Percentiles rank a stretch among this genome's conserved stretches.
Conservation (phyloP, 2,113 vertebrate species). For the Andinoacara biseriatus region DNA sequence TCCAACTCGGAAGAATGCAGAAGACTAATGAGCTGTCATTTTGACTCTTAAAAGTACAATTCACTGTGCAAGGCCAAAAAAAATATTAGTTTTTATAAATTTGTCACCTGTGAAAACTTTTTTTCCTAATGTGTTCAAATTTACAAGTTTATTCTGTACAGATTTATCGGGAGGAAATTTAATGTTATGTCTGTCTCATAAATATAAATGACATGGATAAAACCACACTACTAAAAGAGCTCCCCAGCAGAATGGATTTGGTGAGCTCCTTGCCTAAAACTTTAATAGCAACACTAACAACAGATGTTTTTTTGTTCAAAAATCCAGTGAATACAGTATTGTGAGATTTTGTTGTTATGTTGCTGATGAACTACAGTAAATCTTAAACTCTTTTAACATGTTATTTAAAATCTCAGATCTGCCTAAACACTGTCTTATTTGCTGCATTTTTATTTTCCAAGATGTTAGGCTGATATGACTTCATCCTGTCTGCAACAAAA, state of each 20-base stretch:
- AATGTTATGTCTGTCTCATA: neutral
- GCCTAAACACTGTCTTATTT: neutral
- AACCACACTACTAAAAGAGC: neutral
- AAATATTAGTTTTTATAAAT: neutral
- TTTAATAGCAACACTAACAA: neutral
- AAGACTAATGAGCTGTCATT: neutral
- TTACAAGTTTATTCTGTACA: neutral
- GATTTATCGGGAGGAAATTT: neutral
- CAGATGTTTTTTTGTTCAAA: neutral
- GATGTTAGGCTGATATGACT: neutral
- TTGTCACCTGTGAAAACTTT: neutral
- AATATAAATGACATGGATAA: neutral
- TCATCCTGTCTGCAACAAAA: neutral
- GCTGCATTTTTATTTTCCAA: neutral
- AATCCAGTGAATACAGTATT: neutral
- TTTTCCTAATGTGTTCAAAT: neutral
- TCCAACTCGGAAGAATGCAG: neutral
- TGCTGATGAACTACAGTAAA: neutral
- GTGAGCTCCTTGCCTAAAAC: neutral
- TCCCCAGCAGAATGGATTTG: neutral
- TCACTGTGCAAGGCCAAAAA: neutral
- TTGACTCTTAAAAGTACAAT: rapidly evolving
- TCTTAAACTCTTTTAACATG: neutral
- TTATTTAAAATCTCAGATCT: neutral
- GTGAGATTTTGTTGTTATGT: neutral